These are phyloP conservation scores for Astur gentilis DNA, from an alignment of 2,113 vertebrate species.

Conservation along the genomic window DNA sequence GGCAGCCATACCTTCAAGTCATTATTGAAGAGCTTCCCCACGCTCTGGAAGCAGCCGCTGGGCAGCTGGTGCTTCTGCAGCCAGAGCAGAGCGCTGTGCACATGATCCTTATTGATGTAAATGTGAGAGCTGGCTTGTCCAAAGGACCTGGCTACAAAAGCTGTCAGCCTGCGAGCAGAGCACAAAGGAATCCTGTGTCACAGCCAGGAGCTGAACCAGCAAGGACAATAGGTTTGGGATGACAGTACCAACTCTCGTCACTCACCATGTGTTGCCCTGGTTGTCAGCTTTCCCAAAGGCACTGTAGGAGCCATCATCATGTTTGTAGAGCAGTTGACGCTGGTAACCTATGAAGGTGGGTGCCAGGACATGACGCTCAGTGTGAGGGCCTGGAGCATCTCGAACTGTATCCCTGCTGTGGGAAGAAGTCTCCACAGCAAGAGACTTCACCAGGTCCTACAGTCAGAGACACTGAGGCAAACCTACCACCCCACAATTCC, in stretches of 20 bases:
- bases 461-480: neutral
- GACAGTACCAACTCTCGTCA: neutral
- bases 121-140: constrained; percentile 68
- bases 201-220: neutral
- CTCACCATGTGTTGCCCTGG: constrained; percentile 81
- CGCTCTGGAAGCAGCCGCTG: constrained; percentile 75
- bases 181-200: neutral
- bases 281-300: constrained; percentile 73
- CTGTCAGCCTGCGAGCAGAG: constrained; percentile 75
- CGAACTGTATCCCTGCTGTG: neutral
- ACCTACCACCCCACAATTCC: neutral
- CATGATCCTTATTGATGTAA: constrained; percentile 56
- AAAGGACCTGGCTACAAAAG: constrained; percentile 78
- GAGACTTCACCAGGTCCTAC: neutral
- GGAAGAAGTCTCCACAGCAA: neutral
- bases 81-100: constrained; percentile 63
- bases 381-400: neutral
- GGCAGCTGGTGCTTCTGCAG: constrained; percentile 61
- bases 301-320: constrained; percentile 72
- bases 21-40: constrained; percentile 77
- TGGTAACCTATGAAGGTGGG: constrained; percentile 74
- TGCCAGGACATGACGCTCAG: neutral
- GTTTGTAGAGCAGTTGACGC: constrained; percentile 79
- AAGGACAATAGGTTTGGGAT: neutral
- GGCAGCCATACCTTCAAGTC: constrained; percentile 73